A percentile compares a stretch with the other conserved stretches of the same genome.
These are phyloP conservation scores for Tetraodon nigroviridis DNA, from an alignment of 2,113 vertebrate genomes.

Conservation along the genomic window DNA sequence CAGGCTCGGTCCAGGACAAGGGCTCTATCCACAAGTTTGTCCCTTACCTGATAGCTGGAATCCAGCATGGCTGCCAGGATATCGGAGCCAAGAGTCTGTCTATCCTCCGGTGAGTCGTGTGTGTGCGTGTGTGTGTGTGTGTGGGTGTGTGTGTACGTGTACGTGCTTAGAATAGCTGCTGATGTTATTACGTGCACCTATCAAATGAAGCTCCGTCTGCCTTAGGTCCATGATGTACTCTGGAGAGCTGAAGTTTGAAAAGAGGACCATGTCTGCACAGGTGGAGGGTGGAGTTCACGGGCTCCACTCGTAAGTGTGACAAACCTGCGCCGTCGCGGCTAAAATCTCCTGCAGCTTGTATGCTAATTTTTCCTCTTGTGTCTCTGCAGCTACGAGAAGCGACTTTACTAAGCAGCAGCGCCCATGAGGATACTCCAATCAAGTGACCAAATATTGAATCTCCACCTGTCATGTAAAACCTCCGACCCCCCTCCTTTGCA, in stretches of 20 bases:
- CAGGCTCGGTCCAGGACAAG: conserved; percentile 90
- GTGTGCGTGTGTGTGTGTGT: neutral
- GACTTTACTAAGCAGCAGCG: conserved; percentile 79
- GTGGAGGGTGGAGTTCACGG: conserved; percentile 90
- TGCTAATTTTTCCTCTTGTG: conserved; percentile 14
- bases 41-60: conserved; percentile 91
- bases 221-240: conserved; percentile 95
- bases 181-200: neutral
- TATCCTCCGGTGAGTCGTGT: conserved; percentile 79
- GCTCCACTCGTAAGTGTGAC: conserved; percentile 87
- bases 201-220: too few species aligned
- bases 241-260: conserved; percentile 93
- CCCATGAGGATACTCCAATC: neutral
- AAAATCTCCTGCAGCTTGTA: too few species aligned
- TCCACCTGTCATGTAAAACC: conserved; percentile 56
- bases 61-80: conserved; percentile 93
- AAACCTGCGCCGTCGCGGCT: neutral
- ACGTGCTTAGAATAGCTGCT: neutral
- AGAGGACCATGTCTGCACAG: conserved; percentile 91
- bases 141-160: neutral
- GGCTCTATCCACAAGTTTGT: conserved; percentile 92
- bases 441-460: conserved; percentile 64
- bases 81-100: conserved; percentile 91
- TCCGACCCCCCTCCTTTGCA: conserved; percentile 22
- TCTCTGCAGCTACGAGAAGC: conserved; percentile 85